Percentiles rank a stretch among this genome's conserved stretches.
Conservation (phyloP, 1,140 invertebrate genomes). For the Periplaneta americana region DNA sequence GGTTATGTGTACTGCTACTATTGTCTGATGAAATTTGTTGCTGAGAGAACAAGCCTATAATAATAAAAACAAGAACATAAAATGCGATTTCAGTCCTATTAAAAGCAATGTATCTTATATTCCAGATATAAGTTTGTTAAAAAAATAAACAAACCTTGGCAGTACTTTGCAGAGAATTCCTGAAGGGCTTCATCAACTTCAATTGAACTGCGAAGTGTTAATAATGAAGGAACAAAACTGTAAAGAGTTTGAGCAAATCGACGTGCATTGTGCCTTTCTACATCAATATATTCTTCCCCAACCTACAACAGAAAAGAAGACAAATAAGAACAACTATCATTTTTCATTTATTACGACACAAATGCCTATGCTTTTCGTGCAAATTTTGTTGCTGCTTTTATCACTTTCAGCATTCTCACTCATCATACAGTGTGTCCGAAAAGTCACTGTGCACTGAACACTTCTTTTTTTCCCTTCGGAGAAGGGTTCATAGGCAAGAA, state of each 20-base stretch:
- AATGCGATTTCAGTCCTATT: background rate
- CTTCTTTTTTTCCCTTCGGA: too few species aligned
- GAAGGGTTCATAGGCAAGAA: too few species aligned
- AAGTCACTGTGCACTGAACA: too few species aligned
- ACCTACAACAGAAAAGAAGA: slow-evolving; percentile 31
- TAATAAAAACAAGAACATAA: background rate
- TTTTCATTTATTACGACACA: background rate
- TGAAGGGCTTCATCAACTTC: slow-evolving; percentile 86
- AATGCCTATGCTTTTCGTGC: too few species aligned
- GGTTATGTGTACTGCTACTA: slow-evolving; percentile 9
- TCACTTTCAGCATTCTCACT: too few species aligned
- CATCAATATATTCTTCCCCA: slow-evolving; percentile 58
- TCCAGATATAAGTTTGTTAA: too few species aligned
- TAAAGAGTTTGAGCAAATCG: slow-evolving; percentile 68
- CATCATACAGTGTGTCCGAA: too few species aligned
- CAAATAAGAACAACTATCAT: background rate
- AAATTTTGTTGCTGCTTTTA: too few species aligned
- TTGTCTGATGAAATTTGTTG: slow-evolving; percentile 31
- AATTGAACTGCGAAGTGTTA: slow-evolving; percentile 65
- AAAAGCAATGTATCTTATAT: background rate
- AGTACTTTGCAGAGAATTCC: slow-evolving; percentile 86
- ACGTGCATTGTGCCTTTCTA: slow-evolving; percentile 71
- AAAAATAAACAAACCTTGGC: slow-evolving; percentile 68
- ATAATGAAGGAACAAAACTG: slow-evolving; percentile 63
- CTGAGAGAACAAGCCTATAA: slow-evolving; percentile 36